Evolutionary conservation across 2,888 invertebrate genomes (phyloP), one percentile per base, ranked within the genome.

Genomic region (Copidosoma aretas): DNA sequence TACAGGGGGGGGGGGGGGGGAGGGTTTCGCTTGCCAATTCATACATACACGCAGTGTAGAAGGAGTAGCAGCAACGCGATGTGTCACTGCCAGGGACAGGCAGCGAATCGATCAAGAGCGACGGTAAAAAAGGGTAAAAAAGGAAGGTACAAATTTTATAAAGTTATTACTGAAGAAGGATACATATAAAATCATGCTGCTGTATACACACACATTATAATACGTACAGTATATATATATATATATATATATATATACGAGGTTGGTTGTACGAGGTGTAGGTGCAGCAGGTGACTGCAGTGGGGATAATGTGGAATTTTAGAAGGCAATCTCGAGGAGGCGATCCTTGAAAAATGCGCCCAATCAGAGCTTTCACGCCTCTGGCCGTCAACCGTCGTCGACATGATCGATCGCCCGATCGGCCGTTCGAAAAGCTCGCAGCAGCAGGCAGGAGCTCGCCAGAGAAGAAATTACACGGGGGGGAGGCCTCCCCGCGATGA

Each of bases 381-480:
- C 68, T 67, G 10, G 32, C 65, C 54, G 72, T 71, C 73, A 69
- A 62, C 46, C 49, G 61, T 8, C 43, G 49, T 43, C 14, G 15
- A 14, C 65, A 64, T 75, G 71, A 74, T 75, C 70, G 75, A 75
- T 74, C 70, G 72, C 67, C 67, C 65, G 64, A 17, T 19, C 19
- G 5, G n/a, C 19, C 10, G 4, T 53, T 53, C n/a, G 21, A 2
- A 53, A 69, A 68, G 63, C 71, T 69, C 54, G 68, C 71, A 67
- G 71, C 52, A 49, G 46, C 54, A 54, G 66, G 57, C 22, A 60
- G 41, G 19, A 15, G 51, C 25, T 24, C 49, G 54, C 61, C 57
- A 24, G 3, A 63, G 52, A 61, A 60, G 54, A 67, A 71, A 67
- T 70, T 67, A 67, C 41, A 67, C 52, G 17, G 8, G 43, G n/a